Percentiles rank a stretch among this genome's conserved stretches.
These are phyloP conservation scores for Temnopleurus reevesii DNA, from an alignment of 53 echinoderm and acorn worm genomes.

Conservation along the genomic window DNA sequence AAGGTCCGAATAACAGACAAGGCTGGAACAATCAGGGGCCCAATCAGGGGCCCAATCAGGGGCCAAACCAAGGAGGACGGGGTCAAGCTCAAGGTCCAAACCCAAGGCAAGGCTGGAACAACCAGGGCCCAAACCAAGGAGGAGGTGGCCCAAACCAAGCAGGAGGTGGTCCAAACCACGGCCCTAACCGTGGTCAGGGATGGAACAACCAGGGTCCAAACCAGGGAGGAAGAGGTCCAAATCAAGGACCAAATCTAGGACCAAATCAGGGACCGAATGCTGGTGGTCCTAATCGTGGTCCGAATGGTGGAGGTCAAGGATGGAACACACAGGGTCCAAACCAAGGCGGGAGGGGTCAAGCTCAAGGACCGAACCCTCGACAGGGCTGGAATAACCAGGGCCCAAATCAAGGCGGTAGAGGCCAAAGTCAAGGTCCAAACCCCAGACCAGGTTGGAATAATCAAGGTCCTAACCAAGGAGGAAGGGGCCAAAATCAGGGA, in stretches of 20 bases:
- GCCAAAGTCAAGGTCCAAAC: background rate
- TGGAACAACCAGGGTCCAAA: constrained; percentile 19
- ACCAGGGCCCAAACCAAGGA: background rate
- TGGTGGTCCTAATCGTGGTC: too few relatives aligned
- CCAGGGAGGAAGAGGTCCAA: background rate
- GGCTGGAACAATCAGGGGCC: constrained; percentile 19
- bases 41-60: background rate
- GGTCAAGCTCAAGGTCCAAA: background rate
- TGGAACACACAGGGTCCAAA: background rate
- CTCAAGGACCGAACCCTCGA: background rate
- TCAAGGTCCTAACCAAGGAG: background rate
- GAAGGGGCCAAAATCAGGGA: background rate
- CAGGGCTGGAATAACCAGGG: background rate
- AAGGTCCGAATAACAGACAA: too few relatives aligned
- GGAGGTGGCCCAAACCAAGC: background rate
- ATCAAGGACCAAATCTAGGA: background rate
- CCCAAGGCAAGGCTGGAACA: background rate
- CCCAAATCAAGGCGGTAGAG: background rate
- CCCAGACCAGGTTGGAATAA: background rate
- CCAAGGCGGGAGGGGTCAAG: background rate
- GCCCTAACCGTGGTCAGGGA: background rate
- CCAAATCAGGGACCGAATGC: background rate
- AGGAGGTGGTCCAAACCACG: background rate
- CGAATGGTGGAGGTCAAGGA: background rate
- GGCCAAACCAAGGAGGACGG: background rate